Conservation (phyloP, 2,113 vertebrate species). For the Coptodon rendalli region DNA sequence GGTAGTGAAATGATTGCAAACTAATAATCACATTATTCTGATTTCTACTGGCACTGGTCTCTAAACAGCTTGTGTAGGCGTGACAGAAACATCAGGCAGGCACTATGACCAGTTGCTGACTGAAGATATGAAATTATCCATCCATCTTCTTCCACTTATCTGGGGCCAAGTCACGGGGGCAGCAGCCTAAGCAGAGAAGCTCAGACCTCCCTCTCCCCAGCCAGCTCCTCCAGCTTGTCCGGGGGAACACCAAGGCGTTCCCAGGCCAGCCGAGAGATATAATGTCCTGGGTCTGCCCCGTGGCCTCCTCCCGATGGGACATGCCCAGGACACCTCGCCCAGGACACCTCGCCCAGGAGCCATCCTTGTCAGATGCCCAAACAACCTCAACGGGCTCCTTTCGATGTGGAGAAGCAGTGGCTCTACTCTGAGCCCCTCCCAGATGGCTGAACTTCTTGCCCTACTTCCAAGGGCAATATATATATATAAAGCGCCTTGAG, state of each 20-base stretch:
- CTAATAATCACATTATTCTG: not conserved
- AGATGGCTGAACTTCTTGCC: not conserved
- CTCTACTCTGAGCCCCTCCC: not conserved
- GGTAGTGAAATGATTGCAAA: not conserved
- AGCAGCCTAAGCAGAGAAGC: not conserved
- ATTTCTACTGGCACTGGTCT: not conserved
- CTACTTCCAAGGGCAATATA: not conserved
- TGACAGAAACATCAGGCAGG: not conserved
- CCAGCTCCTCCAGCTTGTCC: not conserved
- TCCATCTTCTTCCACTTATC: not conserved
- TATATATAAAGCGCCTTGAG: too few relatives aligned
- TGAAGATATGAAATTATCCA: not conserved
- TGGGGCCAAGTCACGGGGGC: fast-evolving
- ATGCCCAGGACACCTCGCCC: not conserved
- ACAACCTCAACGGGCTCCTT: fast-evolving
- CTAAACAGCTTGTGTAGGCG: not conserved
- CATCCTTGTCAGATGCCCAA: not conserved
- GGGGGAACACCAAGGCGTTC: not conserved
- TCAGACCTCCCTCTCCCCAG: not conserved
- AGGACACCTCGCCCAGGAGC: not conserved
- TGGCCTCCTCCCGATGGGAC: not conserved
- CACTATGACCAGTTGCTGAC: not conserved
- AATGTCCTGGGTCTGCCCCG: not conserved
- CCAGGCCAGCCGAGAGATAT: not conserved
- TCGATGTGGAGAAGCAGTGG: not conserved